Base-by-base conservation (phyloP, 2,888 invertebrate genomes). In the Pterostichus madidus region DNA sequence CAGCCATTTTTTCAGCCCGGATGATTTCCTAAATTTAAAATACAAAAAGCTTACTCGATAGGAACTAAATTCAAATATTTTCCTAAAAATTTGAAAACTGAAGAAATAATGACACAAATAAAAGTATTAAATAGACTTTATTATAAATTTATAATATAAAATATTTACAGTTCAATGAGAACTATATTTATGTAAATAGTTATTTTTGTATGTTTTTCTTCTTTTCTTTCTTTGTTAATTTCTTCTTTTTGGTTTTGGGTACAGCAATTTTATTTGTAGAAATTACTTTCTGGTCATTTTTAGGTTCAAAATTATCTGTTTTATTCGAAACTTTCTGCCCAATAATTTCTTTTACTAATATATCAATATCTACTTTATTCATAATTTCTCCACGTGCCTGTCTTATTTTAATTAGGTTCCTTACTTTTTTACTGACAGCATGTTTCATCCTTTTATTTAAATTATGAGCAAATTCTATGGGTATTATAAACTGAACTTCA, bases 361-460 rank as follows among this genome's bases (percentile, higher is more conserved):
- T 24, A 71, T 44, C 5, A 44, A 46, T 39, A 10, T 71, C 68
- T 8, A 32, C 64, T 64, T 64, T 24, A 13, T 13, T 64, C n/a
- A 44, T 10, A 39, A 15, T 11, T 44, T 71, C 68, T 5, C 68
- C 68, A 44, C 68, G 39, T 39, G 68, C 39, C 15, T 71, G 39
- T 44, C 46, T 13, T 17, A 44, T 10, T 44, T 44, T 71, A 17
- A 71, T 44, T 10, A 71, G 17, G 15, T 15, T 39, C 44, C 17
- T 39, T 39, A 44, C 15, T 71, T 71, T 71, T 15, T 46, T 71
- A 17, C 10, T 71, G 13, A 71, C 39, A 15, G 10, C 68, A 11
- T 64, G 64, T 46, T 44, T 71, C 68, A 10, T 13, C 2, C 31
- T 15, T 44, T 44, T 71, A 7, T 71, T 71, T 15, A 71, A 44